Evolutionary conservation across 2,888 invertebrate species (phyloP), one percentile per base, ranked within the genome.

Genomic region (Sinotaia quadrata): DNA sequence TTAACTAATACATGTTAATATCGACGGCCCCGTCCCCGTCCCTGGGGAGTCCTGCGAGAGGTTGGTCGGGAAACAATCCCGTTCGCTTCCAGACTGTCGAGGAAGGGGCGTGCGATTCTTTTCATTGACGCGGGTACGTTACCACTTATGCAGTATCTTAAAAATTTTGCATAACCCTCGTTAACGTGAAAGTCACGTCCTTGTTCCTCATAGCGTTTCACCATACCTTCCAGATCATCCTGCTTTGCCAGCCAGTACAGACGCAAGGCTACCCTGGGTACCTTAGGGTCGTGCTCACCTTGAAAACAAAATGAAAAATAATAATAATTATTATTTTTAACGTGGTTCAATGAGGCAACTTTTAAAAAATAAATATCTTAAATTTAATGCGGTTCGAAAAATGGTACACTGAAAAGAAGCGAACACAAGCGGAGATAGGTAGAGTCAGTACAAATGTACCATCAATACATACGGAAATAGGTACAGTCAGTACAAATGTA

Each of bases 161-260:
- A 36, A 12, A 33, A 1, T 15, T 33, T 61, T 21, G 12, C 51
- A 36, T n/a, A 61, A 27, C 61, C 49, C 24, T 34, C 34, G 18
- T 47, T 34, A 24, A 44, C 49, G 5, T 2, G n/a, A 51, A 24
- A 61, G 15, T 4, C 18, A 21, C 3, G 1, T 3, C 24, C 49
- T n/a, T 61, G 36, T 21, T n/a, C 61, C 8, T 3, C 5, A 33
- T 24, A 61, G 8, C n/a, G n/a, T 15, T 51, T 27, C 18, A 61
- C 36, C 34, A 4, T 51, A 5, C 36, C 27, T 8, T 61, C 51
- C 4, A 61, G 24, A 15, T 34, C 49, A 4, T 61, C 61, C 49
- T 34, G 33, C 61, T 61, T 47, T 27, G 5, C 33, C 51, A 18
- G n/a, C 61, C 59, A 60, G 59, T 27, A 44, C 15, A 60, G 59